Evolutionary conservation across 2,888 invertebrate species (phyloP).

Genomic region (Mythimna ferrago): DNA sequence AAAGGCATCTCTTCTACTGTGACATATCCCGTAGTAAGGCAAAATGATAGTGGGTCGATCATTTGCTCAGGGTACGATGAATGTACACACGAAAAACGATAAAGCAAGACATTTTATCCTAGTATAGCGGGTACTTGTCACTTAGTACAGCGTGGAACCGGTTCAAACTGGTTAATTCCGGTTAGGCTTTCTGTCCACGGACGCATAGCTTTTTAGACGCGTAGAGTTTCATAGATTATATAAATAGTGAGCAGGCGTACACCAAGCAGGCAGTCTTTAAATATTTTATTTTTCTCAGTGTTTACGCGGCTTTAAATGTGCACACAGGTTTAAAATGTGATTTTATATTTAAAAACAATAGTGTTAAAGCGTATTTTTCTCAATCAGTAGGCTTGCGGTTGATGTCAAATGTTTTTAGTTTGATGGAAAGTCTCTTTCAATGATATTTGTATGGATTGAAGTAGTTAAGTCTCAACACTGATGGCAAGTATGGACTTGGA

Average conservation of each 20-base stretch:
- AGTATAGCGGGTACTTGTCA: no score
- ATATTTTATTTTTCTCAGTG: slow-evolving; percentile 23
- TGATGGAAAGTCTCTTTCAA: slow-evolving; percentile 34
- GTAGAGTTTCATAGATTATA: no score
- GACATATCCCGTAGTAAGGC: no score
- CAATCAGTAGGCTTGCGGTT: slow-evolving; percentile 46
- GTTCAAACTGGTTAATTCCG: no score
- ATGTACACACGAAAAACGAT: not conserved
- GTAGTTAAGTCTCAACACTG: no score
- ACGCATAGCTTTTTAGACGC: no score
- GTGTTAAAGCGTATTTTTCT: slow-evolving; percentile 50
- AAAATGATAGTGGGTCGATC: no score
- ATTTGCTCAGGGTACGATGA: not conserved
- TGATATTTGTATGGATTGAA: no score
- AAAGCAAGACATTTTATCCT: not conserved
- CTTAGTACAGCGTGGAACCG: no score
- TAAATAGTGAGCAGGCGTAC: no score
- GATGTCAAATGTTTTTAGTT: slow-evolving; percentile 29
- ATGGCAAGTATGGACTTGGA: not conserved
- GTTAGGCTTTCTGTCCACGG: not conserved
- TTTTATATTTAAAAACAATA: slow-evolving; percentile 61
- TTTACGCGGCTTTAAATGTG: slow-evolving; percentile 30
- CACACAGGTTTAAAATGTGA: slow-evolving; percentile 63
- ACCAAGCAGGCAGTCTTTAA: no score
- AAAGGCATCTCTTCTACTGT: no score